phyloP scores from a whole-genome alignment of 2,113 vertebrate species.

The cattle (Bos taurus) region ARS-UCD2.0 NC_037344.1:21427001-21427500 shows the following conservation, averaged over 20 bases:
- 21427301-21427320: neutral
- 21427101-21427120: neutral
- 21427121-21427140: neutral
- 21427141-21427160: neutral
- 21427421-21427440: neutral
- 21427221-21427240: too few relatives aligned
- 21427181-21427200: neutral
- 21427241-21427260: neutral
- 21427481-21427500: too few relatives aligned
- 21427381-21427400: neutral
- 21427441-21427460: neutral
- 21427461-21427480: neutral
- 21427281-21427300: neutral
- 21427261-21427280: neutral
- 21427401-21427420: neutral
- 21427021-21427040: neutral
- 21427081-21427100: neutral
- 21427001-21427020: neutral
- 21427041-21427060: rapidly evolving
- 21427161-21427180: neutral
- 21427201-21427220: neutral
- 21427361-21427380: neutral
- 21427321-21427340: neutral
- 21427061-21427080: rapidly evolving
- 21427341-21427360: neutral